Evolutionary conservation across 2,888 invertebrate genomes (phyloP), one percentile per base, ranked within the genome.

Genomic region (Leptinotarsa juncta): DNA sequence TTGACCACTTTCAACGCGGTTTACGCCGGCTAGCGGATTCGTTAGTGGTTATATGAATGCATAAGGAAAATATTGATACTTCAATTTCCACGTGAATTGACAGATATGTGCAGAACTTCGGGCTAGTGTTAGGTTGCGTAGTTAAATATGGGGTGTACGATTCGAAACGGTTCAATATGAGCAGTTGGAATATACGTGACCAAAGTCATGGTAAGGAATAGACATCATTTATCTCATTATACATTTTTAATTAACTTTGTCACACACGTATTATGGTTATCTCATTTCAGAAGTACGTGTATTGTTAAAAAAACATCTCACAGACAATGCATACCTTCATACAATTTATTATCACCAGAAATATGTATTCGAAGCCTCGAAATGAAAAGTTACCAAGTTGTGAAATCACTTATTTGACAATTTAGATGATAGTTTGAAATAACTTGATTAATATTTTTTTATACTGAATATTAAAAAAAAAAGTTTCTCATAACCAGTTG

Each of bases 11-110:
- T 48, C 18, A 57, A 42, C 23, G 18, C 48, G 32, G 42, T 55
- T 69, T 69, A 23, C 48, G 57, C 60, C 57, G 55, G 32, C 48
- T 60, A 48, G 69, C 48, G 20, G 20, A 60, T 69, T 57, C 69
- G 69, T 42, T 69, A 42, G 69, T 69, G 57, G 69, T 69, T 57
- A 69, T 62, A 32, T 16, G 53, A 26, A 26, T 14, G 67, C 50
- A n/a, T 51, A 26, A 26, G 20, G 20, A 14, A 69, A 57, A 57
- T 57, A 57, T 55, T 16, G 18, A 57, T 18, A 48, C 4, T 20
- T 3, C 15, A 16, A 57, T 16, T 57, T 69, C 23, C 50, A 53
- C 20, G 53, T 49, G 53, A 60, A 23, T 18, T 48, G 18, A 10
- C 32, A 26, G 62, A 62, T 16, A 26, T 62, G 7, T n/a, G 62